These are phyloP conservation scores for Himalopsyche kuldschensis DNA, from an alignment of 2,888 invertebrate genomes.

Conservation along the genomic window DNA sequence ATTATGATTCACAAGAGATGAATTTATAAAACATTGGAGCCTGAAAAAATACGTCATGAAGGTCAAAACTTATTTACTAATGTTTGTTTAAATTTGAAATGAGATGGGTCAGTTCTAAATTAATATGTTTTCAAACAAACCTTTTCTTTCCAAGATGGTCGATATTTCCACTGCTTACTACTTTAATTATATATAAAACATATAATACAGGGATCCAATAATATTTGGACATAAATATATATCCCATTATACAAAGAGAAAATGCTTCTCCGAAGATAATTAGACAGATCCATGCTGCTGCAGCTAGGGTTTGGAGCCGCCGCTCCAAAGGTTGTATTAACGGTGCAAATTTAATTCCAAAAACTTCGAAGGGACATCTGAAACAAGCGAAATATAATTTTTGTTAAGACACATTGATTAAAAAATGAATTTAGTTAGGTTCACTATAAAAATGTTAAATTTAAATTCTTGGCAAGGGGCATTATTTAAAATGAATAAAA, in stretches of 20 bases:
- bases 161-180: constrained; percentile 65
- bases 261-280: constrained; percentile 64
- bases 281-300: constrained; percentile 71
- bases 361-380: constrained; percentile 44
- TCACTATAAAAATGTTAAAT: no score
- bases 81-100: no score
- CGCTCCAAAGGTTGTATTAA: constrained; percentile 72
- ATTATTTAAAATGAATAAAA: no score
- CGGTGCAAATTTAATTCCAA: constrained; percentile 87
- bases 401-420: no score
- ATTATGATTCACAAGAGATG: no score
- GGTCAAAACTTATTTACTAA: no score
- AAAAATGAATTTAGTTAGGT: no score
- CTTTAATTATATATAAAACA: constrained; percentile 66
- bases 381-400: background rate
- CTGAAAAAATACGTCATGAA: no score
- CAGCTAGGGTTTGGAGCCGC: constrained; percentile 81
- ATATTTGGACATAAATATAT: constrained; percentile 60
- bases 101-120: no score
- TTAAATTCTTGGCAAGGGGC: no score
- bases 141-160: constrained; percentile 58
- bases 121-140: background rate
- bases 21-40: no score
- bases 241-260: constrained; percentile 57
- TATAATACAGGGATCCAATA: constrained; percentile 64